These are phyloP conservation scores for Percopsis transmontana DNA, from an alignment of 2,113 vertebrate species.

Conservation along the genomic window DNA sequence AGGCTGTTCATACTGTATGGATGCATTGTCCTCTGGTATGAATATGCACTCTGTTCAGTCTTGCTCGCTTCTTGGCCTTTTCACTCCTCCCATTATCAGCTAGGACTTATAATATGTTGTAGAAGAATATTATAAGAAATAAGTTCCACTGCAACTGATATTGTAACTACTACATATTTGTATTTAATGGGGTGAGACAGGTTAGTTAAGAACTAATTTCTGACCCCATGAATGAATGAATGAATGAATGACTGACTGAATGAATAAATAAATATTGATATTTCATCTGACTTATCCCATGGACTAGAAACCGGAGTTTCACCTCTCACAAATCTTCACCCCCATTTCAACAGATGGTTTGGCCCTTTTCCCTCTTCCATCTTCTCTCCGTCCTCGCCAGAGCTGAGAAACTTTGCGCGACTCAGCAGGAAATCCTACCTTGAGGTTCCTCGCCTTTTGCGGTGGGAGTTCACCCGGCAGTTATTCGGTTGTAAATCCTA, in stretches of 20 bases:
- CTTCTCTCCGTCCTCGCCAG: slow-evolving; percentile 22
- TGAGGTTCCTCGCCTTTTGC: slow-evolving; percentile 33
- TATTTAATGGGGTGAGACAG: too few relatives aligned
- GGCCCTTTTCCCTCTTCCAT: slow-evolving; percentile 23
- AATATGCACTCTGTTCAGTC: slow-evolving; percentile 24
- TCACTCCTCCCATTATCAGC: slow-evolving; percentile 1
- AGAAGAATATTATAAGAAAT: too few relatives aligned
- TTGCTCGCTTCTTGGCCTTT: slow-evolving; percentile 10
- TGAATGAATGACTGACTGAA: too few relatives aligned
- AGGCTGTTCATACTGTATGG: slow-evolving; percentile 64
- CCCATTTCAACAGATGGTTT: slow-evolving; percentile 53
- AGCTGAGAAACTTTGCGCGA: slow-evolving; percentile 33
- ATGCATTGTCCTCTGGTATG: slow-evolving; percentile 54
- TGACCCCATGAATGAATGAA: too few relatives aligned
- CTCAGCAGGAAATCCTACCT: slow-evolving; percentile 60
- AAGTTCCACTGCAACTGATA: too few relatives aligned
- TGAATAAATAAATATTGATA: too few relatives aligned
- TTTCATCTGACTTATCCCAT: too few relatives aligned
- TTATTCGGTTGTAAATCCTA: slow-evolving; percentile 65
- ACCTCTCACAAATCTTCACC: slow-evolving; percentile 59
- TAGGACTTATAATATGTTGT: too few relatives aligned
- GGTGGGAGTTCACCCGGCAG: slow-evolving; percentile 58
- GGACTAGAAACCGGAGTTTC: slow-evolving; percentile 50
- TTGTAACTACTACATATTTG: too few relatives aligned
- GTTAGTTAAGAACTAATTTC: too few relatives aligned